A percentile compares a stretch with the other conserved stretches of the same genome.
Conservation (phyloP, 2,888 invertebrate genomes). For the Sarcophaga carnaria region DNA sequence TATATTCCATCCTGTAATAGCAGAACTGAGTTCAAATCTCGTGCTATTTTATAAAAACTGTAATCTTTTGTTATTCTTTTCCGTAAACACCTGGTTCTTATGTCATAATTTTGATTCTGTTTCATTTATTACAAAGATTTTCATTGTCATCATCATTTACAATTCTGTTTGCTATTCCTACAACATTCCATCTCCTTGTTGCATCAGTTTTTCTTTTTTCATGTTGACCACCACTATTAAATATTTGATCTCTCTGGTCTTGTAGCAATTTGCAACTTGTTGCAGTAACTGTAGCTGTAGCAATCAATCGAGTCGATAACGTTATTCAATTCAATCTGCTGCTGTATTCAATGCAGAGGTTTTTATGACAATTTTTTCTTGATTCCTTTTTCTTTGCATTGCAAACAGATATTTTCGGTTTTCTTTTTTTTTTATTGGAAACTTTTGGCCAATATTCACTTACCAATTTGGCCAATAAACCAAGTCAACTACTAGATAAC, state of each 20-base stretch:
- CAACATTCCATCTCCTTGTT: neutral
- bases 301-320: neutral
- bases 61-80: too few species aligned
- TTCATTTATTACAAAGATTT: too few species aligned
- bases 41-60: too few species aligned
- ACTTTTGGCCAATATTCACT: slow-evolving; percentile 24
- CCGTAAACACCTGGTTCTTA: too few species aligned
- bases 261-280: too few species aligned
- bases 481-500: slow-evolving; percentile 46
- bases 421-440: neutral
- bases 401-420: neutral
- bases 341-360: neutral
- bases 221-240: neutral
- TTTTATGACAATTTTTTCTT: slow-evolving; percentile 24
- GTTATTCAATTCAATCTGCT: neutral
- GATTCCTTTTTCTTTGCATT: neutral
- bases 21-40: too few species aligned
- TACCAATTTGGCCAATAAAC: slow-evolving; percentile 60
- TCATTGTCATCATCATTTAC: too few species aligned
- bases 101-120: too few species aligned
- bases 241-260: neutral
- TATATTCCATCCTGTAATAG: too few species aligned
- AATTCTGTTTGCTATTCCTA: neutral
- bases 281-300: neutral
- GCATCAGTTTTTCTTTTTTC: neutral